Percentiles rank a stretch among this genome's conserved stretches.
Conservation (phyloP, 2,113 vertebrate species). For the Manacus vitellinus region DNA sequence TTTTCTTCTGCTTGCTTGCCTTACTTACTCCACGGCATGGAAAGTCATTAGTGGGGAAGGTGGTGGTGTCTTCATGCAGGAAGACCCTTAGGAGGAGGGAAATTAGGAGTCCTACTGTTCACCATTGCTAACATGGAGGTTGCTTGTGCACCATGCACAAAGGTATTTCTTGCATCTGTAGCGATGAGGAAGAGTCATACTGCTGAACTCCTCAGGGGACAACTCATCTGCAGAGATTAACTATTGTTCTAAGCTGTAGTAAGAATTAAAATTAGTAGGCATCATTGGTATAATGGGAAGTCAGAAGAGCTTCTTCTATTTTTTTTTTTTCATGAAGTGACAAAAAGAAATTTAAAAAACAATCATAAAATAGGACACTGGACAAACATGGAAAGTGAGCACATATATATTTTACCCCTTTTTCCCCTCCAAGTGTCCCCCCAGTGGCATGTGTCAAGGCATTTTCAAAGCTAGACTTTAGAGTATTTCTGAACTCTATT, state of each 20-base stretch:
- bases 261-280: background rate
- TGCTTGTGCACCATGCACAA: background rate
- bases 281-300: background rate
- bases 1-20: background rate
- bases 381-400: background rate
- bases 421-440: rapidly evolving
- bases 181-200: background rate
- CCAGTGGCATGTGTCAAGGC: background rate
- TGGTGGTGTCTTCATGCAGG: background rate
- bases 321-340: background rate
- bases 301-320: background rate
- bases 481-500: background rate
- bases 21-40: background rate
- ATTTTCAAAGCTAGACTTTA: background rate
- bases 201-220: background rate
- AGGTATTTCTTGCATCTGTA: background rate
- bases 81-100: background rate
- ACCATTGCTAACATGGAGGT: background rate
- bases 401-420: background rate
- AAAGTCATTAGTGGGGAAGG: background rate
- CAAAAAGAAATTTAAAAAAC: background rate
- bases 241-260: background rate
- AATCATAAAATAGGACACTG: background rate
- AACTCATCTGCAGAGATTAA: background rate
- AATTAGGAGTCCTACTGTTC: background rate